Conservation (phyloP, 2,888 invertebrate species). For the Melieria picta region DNA sequence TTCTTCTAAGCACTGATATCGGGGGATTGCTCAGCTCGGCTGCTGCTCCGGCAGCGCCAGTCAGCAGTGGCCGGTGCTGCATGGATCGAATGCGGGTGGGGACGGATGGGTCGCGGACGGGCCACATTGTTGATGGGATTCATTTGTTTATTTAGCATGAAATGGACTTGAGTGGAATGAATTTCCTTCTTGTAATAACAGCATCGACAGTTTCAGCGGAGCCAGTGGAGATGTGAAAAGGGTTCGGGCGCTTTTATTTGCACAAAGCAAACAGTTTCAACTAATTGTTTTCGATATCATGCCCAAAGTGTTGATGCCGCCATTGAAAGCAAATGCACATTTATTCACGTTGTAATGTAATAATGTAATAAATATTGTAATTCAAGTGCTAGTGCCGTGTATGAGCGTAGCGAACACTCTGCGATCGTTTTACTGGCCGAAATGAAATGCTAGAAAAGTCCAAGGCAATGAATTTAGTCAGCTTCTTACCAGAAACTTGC, state of each 20-base stretch:
- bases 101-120: neutral
- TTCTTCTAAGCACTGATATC: constrained; percentile 43
- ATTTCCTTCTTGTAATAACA: neutral
- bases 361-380: neutral
- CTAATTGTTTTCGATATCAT: neutral
- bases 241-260: neutral
- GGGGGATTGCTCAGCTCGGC: neutral
- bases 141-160: constrained; percentile 6
- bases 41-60: neutral
- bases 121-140: neutral
- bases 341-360: neutral
- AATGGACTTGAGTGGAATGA: constrained; percentile 8
- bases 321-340: neutral
- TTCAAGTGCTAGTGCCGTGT: neutral
- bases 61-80: neutral
- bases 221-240: neutral
- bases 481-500: no score
- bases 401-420: no score
- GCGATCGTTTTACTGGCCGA: no score
- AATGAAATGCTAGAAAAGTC: no score
- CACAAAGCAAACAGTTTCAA: neutral
- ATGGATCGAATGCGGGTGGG: neutral
- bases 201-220: neutral
- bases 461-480: no score
- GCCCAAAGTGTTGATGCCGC: neutral